Conservation (phyloP, 2,113 vertebrate genomes). For the Polypterus bichir region DNA sequence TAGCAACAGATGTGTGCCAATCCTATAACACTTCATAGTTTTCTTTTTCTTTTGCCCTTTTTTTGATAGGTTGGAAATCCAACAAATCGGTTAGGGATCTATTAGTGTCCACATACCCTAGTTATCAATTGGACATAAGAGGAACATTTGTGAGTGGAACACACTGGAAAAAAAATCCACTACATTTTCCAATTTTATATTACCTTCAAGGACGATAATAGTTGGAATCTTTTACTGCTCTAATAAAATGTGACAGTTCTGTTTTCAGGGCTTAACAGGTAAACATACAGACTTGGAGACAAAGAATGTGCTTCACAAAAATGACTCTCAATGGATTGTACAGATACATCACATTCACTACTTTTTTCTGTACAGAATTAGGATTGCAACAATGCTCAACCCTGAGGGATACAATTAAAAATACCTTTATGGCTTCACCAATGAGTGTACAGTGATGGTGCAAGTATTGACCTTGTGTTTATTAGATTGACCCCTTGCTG, state of each 20-base stretch:
- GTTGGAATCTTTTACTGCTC: background rate
- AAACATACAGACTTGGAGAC: background rate
- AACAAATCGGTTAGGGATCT: background rate
- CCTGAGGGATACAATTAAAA: slow-evolving; percentile 55
- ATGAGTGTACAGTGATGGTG: slow-evolving; percentile 47
- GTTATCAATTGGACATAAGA: background rate
- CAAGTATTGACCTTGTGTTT: slow-evolving; percentile 55
- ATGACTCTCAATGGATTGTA: slow-evolving; percentile 3
- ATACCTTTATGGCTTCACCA: slow-evolving; percentile 45
- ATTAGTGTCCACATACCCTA: background rate
- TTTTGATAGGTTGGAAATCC: background rate
- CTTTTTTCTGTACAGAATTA: slow-evolving; percentile 15
- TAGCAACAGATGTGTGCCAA: slow-evolving; percentile 69
- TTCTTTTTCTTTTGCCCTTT: background rate
- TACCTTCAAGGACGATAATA: slow-evolving; percentile 11
- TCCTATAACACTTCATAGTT: slow-evolving; percentile 45
- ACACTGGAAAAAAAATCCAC: background rate
- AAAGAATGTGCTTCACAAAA: background rate
- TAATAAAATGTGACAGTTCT: slow-evolving; percentile 11
- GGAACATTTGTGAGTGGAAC: background rate
- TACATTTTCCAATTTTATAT: slow-evolving; percentile 11
- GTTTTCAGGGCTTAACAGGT: background rate
- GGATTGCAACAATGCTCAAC: slow-evolving; percentile 31
- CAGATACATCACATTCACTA: slow-evolving; percentile 18
- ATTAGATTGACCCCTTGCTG: slow-evolving; percentile 61